Evolutionary conservation across 2,797 vertebrate genomes (phyloP).

Genomic region (Halcyon chelicuti): DNA sequence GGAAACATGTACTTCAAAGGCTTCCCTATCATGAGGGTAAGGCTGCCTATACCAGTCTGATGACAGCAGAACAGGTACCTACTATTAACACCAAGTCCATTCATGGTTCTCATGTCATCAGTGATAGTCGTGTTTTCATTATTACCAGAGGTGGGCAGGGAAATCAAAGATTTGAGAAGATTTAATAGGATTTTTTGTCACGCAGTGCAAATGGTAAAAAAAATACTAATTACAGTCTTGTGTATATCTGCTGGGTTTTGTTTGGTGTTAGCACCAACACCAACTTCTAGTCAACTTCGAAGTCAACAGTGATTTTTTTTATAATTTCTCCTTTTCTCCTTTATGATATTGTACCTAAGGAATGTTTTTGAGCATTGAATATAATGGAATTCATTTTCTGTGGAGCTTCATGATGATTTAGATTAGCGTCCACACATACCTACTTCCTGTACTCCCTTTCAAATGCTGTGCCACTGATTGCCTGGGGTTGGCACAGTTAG

Average conservation of each 20-base stretch:
- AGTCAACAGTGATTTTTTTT: not conserved
- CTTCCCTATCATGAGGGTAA: not conserved
- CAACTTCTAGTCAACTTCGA: not conserved
- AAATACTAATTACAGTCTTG: not conserved
- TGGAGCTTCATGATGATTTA: not conserved
- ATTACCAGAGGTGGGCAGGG: not conserved
- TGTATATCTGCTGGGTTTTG: not conserved
- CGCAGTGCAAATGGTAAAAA: not conserved
- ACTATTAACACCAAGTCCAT: not conserved
- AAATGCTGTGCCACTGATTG: not conserved
- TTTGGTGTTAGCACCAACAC: not conserved
- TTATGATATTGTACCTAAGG: not conserved
- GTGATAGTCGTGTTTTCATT: not conserved
- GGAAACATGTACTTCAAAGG: not conserved
- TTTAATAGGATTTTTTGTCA: not conserved
- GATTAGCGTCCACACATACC: not conserved
- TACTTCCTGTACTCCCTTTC: not conserved
- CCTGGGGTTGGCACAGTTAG: not conserved
- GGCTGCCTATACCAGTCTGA: not conserved
- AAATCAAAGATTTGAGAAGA: not conserved
- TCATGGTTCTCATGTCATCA: not conserved
- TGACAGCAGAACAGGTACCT: not conserved
- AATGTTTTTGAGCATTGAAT: not conserved
- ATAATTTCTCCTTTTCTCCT: not conserved
- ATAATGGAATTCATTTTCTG: not conserved